These are phyloP conservation scores for Peromyscus attwateri DNA, from an alignment of 2,797 vertebrate genomes.

Conservation along the genomic window DNA sequence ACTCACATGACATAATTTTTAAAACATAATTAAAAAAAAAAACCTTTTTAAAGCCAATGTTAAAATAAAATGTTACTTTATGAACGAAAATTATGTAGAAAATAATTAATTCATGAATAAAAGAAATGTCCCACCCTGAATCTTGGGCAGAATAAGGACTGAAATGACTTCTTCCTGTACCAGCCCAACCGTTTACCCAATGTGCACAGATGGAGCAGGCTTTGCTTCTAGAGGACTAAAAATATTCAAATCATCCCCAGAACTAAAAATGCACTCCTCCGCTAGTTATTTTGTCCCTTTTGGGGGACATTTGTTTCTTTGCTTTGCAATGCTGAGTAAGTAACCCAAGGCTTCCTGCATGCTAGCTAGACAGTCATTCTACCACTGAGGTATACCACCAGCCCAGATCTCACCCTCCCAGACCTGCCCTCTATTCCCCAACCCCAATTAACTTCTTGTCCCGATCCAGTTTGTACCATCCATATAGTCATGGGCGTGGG, in stretches of 20 bases:
- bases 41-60: too few relatives aligned
- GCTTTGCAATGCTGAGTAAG: not conserved
- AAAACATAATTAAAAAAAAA: not conserved
- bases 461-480: not conserved
- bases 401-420: not conserved
- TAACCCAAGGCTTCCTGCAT: not conserved
- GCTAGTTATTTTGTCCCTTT: not conserved
- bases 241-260: not conserved
- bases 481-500: not conserved
- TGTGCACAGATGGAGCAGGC: not conserved
- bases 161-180: not conserved
- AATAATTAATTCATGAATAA: conserved; percentile 15
- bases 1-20: not conserved
- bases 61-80: conserved; percentile 29
- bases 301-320: not conserved
- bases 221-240: conserved; percentile 26
- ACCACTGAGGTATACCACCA: not conserved
- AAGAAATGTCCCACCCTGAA: not conserved
- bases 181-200: not conserved
- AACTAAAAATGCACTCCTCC: not conserved
- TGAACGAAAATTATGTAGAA: conserved; percentile 14
- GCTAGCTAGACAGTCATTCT: not conserved
- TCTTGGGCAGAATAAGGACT: conserved; percentile 20
- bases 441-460: not conserved
- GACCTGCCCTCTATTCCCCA: not conserved